These are phyloP conservation scores for Donacobius atricapilla DNA, from an alignment of 2,113 vertebrate species.

Conservation along the genomic window DNA sequence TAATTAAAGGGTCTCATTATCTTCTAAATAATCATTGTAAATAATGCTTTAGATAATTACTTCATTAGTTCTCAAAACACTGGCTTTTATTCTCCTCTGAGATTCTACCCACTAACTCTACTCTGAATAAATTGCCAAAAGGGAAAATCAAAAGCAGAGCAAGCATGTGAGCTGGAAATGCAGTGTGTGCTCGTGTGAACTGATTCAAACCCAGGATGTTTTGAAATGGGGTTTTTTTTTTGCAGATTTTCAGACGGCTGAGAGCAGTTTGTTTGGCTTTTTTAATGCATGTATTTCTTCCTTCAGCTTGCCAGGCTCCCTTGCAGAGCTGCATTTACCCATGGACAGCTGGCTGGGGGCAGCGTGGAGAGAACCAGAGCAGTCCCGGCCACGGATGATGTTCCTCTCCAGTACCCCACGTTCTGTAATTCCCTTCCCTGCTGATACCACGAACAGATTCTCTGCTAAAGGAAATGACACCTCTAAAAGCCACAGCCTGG, in stretches of 20 bases:
- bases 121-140: slow-evolving; percentile 48
- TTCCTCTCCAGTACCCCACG: no score
- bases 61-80: slow-evolving; percentile 56
- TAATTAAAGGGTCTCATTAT: slow-evolving; percentile 66
- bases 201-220: background rate
- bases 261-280: background rate
- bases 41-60: slow-evolving; percentile 67
- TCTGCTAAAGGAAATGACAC: background rate
- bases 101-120: slow-evolving; percentile 20
- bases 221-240: background rate
- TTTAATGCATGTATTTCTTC: background rate
- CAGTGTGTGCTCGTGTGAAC: background rate
- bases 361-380: background rate
- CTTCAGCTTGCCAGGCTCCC: background rate
- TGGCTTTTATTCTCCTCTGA: slow-evolving; percentile 58
- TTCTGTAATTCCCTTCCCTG: background rate
- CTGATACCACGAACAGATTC: background rate
- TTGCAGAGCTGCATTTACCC: background rate
- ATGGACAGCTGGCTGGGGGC: background rate
- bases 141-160: slow-evolving; percentile 28
- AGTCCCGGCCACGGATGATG: no score
- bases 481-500: background rate
- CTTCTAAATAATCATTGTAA: slow-evolving; percentile 58
- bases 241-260: background rate
- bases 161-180: background rate